Evolutionary conservation across 2,888 invertebrate genomes (phyloP), one percentile per base, ranked within the genome.

Genomic region (Halictus quadricinctus): DNA sequence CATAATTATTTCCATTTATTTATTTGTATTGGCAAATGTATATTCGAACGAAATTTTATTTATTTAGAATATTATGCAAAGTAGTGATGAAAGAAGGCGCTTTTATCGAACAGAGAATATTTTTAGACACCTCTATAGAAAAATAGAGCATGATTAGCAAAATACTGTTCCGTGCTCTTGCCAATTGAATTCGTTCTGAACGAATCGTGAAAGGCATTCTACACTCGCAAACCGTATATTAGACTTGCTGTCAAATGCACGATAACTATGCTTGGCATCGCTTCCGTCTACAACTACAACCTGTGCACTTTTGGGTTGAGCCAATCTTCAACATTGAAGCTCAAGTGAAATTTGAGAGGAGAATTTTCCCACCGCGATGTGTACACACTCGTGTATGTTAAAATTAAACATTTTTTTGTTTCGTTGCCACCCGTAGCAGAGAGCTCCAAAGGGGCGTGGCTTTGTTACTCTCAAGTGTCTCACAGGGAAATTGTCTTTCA

Each of bases 141-240:
- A 72, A 50, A 72, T 72, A 72, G 48, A 36, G n/a, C 70, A 43
- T 41, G 69, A 43, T 43, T 70, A 43, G 69, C 29, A 50, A 70
- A 70, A 70, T 70, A 70, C 60, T 29, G 54, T 70, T 36, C 10
- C n/a, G 10, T n/a, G 70, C 13, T 41, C 12, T 21, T 3, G 41
- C 29, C 43, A 50, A 69, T 70, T 43, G 66, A 41, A 70, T 43
- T 43, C 41, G 21, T 18, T 48, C 25, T 48, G 50, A 73, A 50
- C 29, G 50, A 29, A 50, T 73, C 48, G 25, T 36, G 50, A 36
- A 29, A 73, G 50, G 29, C 48, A 29, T 15, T 50, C 50, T 29
- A 54, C 54, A 29, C 25, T 60, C 72, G 21, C 21, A 15, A 29
- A 58, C 76, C 43, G 13, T 58, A 25, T 8, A 25, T 48, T 0